phyloP scores from a whole-genome alignment of 2,888 invertebrate species.

The Homarus gammarus region DNA sequence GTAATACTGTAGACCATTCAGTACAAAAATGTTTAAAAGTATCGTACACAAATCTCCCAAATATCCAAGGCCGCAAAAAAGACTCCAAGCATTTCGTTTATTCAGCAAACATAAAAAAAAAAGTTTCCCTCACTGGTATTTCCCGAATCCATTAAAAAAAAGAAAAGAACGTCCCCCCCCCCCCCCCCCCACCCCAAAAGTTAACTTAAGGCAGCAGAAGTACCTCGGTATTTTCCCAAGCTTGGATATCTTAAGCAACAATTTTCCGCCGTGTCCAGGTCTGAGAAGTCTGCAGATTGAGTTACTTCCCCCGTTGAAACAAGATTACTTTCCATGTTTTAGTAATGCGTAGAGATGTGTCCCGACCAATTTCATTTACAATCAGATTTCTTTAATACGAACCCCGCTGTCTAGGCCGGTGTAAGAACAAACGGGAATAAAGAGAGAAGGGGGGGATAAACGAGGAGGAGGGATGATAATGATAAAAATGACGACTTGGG shows the following conservation, averaged over 20 bases:
- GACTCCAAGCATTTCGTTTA: no score
- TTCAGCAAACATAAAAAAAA: background rate
- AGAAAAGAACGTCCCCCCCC: no score
- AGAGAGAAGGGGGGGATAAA: conserved; percentile 1
- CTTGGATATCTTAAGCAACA: conserved; percentile 59
- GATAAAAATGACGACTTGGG: conserved; percentile 15
- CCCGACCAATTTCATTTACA: conserved; percentile 72
- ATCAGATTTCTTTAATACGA: conserved; percentile 70
- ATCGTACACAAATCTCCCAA: no score
- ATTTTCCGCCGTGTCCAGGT: conserved; percentile 65
- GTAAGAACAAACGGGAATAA: conserved; percentile 12
- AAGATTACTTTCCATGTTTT: conserved; percentile 73
- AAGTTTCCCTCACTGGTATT: background rate
- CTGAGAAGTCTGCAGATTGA: conserved; percentile 57
- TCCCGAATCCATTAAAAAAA: background rate
- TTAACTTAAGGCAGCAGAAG: conserved; percentile 24
- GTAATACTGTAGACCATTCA: no score
- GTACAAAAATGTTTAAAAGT: no score
- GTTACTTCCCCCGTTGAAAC: conserved; percentile 68
- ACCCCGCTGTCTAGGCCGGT: conserved; percentile 40
- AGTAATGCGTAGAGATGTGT: conserved; percentile 71
- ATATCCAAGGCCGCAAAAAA: no score
- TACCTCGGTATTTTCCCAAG: conserved; percentile 34
- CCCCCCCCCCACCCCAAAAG: no score
- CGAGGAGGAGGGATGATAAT: background rate